Evolutionary conservation across 1,140 invertebrate genomes (phyloP).

Genomic region (Phymorhynchus buccinoides): DNA sequence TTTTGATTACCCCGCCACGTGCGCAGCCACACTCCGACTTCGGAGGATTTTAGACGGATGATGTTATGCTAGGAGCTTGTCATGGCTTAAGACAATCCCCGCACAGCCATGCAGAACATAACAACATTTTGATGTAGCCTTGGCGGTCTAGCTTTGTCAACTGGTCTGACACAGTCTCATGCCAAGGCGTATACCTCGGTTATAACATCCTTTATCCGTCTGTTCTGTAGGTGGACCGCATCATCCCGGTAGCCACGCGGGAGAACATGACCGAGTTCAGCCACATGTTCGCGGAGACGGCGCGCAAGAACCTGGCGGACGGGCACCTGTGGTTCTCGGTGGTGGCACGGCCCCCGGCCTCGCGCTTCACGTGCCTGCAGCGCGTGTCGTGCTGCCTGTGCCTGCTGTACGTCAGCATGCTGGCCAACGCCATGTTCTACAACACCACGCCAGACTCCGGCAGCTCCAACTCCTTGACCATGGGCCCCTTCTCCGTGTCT

Average conservation of each 20-base stretch:
- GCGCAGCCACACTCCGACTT: no score
- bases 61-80: no score
- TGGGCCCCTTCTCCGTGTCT: slow-evolving; percentile 75
- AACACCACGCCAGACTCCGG: slow-evolving; percentile 55
- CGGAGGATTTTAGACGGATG: no score
- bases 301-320: slow-evolving; percentile 75
- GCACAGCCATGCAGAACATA: no score
- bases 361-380: slow-evolving; percentile 75
- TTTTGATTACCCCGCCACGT: no score
- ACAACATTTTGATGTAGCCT: no score
- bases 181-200: slow-evolving; percentile 72
- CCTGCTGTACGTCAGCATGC: slow-evolving; percentile 77
- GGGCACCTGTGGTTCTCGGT: slow-evolving; percentile 79
- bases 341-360: slow-evolving; percentile 75
- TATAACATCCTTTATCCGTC: no score
- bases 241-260: slow-evolving; percentile 76
- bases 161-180: no score
- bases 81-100: no score
- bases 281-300: slow-evolving; percentile 74
- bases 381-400: slow-evolving; percentile 77
- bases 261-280: slow-evolving; percentile 74
- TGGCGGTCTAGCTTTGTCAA: no score
- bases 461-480: slow-evolving; percentile 61
- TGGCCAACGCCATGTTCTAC: slow-evolving; percentile 78
- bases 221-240: slow-evolving; percentile 74